Percentiles rank a stretch among this genome's conserved stretches.
phyloP scores from a whole-genome alignment of 37 sponge, comb jelly and placozoan genomes.

The Axinella damicornis region DNA sequence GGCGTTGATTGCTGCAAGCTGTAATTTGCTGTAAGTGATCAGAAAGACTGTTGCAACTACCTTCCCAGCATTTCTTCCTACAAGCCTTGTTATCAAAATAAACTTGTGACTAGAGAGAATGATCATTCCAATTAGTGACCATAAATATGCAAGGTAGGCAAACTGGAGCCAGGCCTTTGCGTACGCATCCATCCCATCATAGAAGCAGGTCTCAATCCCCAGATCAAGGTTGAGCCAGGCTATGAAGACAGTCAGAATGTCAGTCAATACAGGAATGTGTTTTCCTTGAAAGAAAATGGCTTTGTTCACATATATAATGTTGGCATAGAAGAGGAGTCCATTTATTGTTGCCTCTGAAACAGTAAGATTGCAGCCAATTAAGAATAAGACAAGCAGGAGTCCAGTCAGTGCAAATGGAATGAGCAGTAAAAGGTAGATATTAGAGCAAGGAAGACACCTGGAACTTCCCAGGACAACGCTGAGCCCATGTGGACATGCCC shows the following conservation, averaged over 20 bases:
- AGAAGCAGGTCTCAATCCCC: slow-evolving; percentile 36
- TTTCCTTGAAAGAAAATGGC: background rate
- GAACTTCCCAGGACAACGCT: background rate
- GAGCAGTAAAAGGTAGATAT: background rate
- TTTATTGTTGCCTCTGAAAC: slow-evolving; percentile 1
- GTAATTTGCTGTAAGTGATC: slow-evolving; percentile 22
- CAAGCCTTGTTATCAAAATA: background rate
- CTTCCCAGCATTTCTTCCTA: slow-evolving; percentile 13
- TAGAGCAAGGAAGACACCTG: background rate
- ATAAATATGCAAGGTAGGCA: slow-evolving; percentile 10
- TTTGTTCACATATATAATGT: background rate
- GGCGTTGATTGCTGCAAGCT: background rate
- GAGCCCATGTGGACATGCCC: background rate
- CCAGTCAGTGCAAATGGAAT: background rate
- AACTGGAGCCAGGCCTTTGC: slow-evolving; percentile 24
- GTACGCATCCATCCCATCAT: slow-evolving; percentile 37
- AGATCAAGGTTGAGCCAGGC: background rate
- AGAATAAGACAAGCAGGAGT: background rate
- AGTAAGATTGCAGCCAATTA: background rate
- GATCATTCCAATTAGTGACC: background rate
- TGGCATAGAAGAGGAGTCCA: background rate
- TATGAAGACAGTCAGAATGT: background rate
- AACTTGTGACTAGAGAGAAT: slow-evolving; percentile 11
- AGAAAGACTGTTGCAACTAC: slow-evolving; percentile 39
- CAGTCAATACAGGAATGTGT: too few relatives aligned